Conservation (phyloP, 2,888 invertebrate genomes). For the Macrosiphum euphorbiae region DNA sequence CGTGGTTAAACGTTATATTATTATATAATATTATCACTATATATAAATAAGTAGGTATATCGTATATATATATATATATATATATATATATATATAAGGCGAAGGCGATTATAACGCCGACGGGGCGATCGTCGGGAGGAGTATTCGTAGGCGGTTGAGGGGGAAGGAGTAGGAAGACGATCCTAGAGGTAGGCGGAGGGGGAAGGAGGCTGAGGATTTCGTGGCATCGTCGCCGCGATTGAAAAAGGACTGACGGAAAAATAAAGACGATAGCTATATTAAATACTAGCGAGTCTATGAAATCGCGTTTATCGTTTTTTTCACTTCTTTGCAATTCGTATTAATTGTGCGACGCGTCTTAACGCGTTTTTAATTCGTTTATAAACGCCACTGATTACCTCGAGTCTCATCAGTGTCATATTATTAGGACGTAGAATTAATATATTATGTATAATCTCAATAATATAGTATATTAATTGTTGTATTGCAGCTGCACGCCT, state of each 20-base stretch:
- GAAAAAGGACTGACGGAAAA: neutral
- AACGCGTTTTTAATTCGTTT: conserved; percentile 27
- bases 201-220: neutral
- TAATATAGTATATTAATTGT: neutral
- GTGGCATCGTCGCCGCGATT: neutral
- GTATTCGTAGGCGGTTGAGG: neutral
- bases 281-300: neutral
- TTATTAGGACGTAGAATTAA: neutral
- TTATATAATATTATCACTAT: too few relatives aligned
- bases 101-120: neutral
- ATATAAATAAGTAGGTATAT: neutral
- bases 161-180: too few relatives aligned
- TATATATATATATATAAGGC: too few relatives aligned
- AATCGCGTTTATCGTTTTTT: neutral
- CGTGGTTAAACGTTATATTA: too few relatives aligned
- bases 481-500: neutral
- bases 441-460: neutral
- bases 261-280: neutral
- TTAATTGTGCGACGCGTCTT: neutral
- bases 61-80: neutral
- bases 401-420: neutral
- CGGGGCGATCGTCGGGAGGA: neutral
- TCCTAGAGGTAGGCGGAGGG: neutral
- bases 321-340: neutral
- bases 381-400: neutral